Evolutionary conservation across 2,888 invertebrate genomes (phyloP), one percentile per base, ranked within the genome.

Genomic region (Pogonocherus hispidulus): DNA sequence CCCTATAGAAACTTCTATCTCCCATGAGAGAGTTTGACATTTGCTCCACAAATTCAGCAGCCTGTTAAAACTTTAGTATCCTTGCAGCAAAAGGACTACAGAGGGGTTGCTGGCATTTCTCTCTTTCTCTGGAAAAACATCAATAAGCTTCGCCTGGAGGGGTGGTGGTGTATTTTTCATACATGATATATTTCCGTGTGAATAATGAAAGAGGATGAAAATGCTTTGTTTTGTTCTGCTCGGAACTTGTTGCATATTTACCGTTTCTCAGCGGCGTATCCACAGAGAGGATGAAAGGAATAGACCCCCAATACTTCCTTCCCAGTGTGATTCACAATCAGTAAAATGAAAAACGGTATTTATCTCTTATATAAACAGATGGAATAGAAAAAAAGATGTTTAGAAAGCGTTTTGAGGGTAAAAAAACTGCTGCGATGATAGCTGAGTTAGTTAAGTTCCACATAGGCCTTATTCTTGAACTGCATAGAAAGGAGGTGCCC

Each of bases 11-110:
- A 54, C 32, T 54, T 54, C 52, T 27, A 32, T 54, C 32, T 54
- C 52, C 32, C 52, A 11, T 32, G 52, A 3, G 52, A 35, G 49
- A 22, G 1, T 51, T 51, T 51, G 49, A 51, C 22, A 51, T 51
- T 54, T 54, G 32, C 32, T 54, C 52, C 14, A 27, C 32, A 54
- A 54, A 54, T 54, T 54, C 52, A 54, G 18, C 32, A 18, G 27
- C 32, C 32, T 51, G 49, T 51, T 51, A 51, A n/a, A 51, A 51
- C 49, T 51, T 1, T 14, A 51, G 49, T 23, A 23, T n/a, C 23
- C 22, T 22, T n/a, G 23, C n/a, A 35, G 32, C 27, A 35, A 32
- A 54, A 54, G 52, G 27, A 27, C 32, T 18, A 18, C 2, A 16
- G 16, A 27, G 11, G 32, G 19, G 32, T 54, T 54, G n/a, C 18